Base-by-base conservation (phyloP, 2,113 vertebrate species). In the Pica pica region DNA sequence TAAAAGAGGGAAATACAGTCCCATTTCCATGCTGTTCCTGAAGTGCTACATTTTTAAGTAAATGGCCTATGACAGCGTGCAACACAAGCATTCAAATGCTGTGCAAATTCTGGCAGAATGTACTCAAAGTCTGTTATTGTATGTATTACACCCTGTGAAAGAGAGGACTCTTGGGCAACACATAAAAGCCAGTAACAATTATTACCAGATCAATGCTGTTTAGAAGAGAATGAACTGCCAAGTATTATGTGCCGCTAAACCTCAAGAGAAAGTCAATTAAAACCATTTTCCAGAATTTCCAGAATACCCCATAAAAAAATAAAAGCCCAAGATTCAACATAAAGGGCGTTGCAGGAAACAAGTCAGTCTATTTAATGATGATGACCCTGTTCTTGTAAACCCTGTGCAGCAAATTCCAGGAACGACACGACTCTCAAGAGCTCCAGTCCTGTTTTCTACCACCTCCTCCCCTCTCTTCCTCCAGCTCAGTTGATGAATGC, bases 241-340 rank as follows among this genome's bases (percentile, higher is more conserved):
- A 95, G 63, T 71, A 63, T 77, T 90, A 88, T 52, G 70, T 21
- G 41, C 71, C 12, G 22, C 88, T 81, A 85, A 96, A 74, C 93
- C 94, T 90, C 89, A 91, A 84, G 44, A 82, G 77, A 96, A 80
- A 89, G 83, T 59, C 83, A 96, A 93, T 96, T 96, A 96, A 83
- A 95, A 89, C 23, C 60, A 96, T 89, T 95, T 95, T 87, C 79
- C 68, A 95, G 73, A 92, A 81, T 78, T 92, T 94, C 73, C 77
- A 97, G 60, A 96, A 86, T 55, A 74, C 56, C 57, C 75, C 46
- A 87, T 65, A 42, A 75, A 87, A 82, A 91, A 89, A 65, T 47
- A 94, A 94, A 95, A 88, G 27, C 79, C 52, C n/a, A 24, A 70
- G 49, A 71, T 92, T 57, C 79, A 87, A 46, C 35, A 85, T 7